Evolutionary conservation across 2,113 vertebrate genomes (phyloP), one percentile per base, ranked within the genome.

Genomic region (Bubo scandiacus): DNA sequence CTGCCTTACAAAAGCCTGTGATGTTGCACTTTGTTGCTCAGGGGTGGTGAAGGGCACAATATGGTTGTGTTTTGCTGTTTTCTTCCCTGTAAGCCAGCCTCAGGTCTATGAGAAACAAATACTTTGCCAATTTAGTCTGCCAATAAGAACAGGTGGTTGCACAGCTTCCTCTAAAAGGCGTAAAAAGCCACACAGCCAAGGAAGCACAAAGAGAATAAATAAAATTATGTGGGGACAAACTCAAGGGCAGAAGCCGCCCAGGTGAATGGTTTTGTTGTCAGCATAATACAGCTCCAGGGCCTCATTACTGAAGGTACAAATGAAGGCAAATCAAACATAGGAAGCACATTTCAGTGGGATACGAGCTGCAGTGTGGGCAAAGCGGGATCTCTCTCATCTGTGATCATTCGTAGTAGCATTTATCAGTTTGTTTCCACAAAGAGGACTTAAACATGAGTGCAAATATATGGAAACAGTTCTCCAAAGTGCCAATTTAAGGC

Each of bases 81-180:
- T 88, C 40, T 80, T 92, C 51, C 55, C 62, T 45, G 43, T 47
- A 58, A 70, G 42, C 20, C 42, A 88, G 78, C 63, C 79, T 77
- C 66, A 42, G 71, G 88, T 63, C 59, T 66, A 12, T 9, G 8
- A 71, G 75, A 90, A 92, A 77, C 38, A 81, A 73, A 4, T 38
- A 81, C 30, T 90, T 86, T 80, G 88, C 45, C 85, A 88, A 6
- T 88, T 83, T 6, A 81, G 51, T 11, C 23, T 90, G 90, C 85
- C 93, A 95, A 5, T 68, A 90, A 85, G 71, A 91, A 72, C 94
- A 97, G 90, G 90, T 93, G 87, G 66, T 72, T 95, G 71, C 87
- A 94, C 74, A 96, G 95, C 81, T 95, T 97, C 74, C 87, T 82
- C 87, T 96, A 80, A 82, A 80, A 90, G 66, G 54, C 65, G 59